Evolutionary conservation across 1,140 invertebrate genomes (phyloP).

Genomic region (Anagrus nilaparvatae): DNA sequence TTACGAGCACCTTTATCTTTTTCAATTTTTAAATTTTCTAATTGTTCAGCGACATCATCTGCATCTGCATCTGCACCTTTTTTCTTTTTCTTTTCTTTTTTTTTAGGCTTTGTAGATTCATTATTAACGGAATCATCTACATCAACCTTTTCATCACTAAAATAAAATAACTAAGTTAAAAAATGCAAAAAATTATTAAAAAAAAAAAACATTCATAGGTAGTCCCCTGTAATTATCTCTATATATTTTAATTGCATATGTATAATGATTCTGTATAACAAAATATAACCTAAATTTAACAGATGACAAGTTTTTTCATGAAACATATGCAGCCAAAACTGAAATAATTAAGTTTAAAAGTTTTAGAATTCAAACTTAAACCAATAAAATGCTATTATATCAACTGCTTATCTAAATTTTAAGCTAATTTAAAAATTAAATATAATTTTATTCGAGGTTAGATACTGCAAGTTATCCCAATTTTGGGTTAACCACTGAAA

Average conservation of each 20-base stretch:
- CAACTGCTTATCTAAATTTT: no score
- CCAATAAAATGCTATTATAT: no score
- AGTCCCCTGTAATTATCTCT: neutral
- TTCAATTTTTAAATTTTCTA: conserved; percentile 29
- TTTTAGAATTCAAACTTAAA: no score
- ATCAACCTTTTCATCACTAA: conserved; percentile 46
- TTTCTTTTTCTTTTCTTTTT: conserved; percentile 22
- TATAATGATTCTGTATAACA: neutral
- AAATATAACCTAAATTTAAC: conserved; percentile 11
- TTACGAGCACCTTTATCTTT: conserved; percentile 26
- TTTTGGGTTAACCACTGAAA: no score
- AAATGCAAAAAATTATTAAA: neutral
- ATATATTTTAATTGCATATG: neutral
- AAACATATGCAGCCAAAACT: no score
- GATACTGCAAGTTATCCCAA: no score
- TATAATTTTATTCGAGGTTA: no score
- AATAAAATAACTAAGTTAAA: conserved; percentile 19
- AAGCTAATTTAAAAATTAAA: no score
- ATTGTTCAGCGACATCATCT: conserved; percentile 27
- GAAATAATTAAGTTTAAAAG: no score
- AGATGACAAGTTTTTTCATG: conserved; percentile 12
- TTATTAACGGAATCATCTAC: conserved; percentile 38
- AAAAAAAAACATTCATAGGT: neutral
- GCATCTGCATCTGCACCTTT: conserved; percentile 26
- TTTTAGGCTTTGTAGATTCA: conserved; percentile 35